phyloP scores from a whole-genome alignment of 2,113 vertebrate species.

The Oceanites oceanicus region DNA sequence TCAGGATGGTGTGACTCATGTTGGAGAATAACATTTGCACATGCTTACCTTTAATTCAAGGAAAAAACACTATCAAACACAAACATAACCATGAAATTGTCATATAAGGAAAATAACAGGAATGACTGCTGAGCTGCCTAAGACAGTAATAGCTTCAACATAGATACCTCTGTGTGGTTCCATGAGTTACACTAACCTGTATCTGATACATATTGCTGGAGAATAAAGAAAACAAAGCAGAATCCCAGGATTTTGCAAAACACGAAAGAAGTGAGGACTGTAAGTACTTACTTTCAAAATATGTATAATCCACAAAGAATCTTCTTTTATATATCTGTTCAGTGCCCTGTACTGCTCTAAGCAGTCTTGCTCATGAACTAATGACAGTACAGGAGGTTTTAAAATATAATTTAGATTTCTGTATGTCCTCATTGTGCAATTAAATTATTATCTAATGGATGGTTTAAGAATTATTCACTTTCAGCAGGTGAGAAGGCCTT shows the following conservation, averaged over 20 bases:
- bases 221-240: background rate
- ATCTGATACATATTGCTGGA: background rate
- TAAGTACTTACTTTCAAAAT: background rate
- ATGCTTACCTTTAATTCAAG: background rate
- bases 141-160: background rate
- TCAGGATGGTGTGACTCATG: background rate
- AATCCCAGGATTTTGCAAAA: background rate
- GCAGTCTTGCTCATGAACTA: background rate
- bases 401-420: background rate
- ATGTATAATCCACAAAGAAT: background rate
- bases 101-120: background rate
- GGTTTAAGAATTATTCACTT: background rate
- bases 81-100: background rate
- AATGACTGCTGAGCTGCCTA: background rate
- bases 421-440: background rate
- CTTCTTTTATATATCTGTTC: background rate
- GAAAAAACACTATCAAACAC: background rate
- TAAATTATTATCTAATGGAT: background rate
- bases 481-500: background rate
- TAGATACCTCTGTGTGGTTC: background rate
- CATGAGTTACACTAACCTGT: background rate
- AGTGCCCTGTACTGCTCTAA: background rate
- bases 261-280: background rate
- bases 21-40: background rate
- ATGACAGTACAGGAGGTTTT: background rate